These are phyloP conservation scores for Carettochelys insculpta DNA, from an alignment of 2,113 vertebrate genomes.

Conservation along the genomic window DNA sequence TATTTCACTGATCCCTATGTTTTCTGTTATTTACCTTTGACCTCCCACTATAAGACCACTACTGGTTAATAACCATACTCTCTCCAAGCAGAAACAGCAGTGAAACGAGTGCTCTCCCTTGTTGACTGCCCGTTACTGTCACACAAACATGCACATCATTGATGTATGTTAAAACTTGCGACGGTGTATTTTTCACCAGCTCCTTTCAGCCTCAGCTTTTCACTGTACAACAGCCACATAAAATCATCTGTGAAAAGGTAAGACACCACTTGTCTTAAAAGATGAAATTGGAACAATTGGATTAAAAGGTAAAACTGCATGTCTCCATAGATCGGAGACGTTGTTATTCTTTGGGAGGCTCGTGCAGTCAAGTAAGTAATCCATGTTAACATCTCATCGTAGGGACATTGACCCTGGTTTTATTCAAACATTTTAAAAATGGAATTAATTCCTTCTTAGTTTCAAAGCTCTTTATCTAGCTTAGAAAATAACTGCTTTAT, in stretches of 20 bases:
- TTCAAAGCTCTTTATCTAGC: slow-evolving; percentile 78
- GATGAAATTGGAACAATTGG: slow-evolving; percentile 31
- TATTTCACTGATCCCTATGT: slow-evolving; percentile 16
- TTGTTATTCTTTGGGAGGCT: slow-evolving; percentile 23
- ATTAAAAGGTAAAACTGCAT: slow-evolving; percentile 33
- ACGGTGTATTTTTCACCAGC: background rate
- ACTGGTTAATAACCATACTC: slow-evolving; percentile 39
- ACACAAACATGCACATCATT: background rate
- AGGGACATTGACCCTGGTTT: slow-evolving; percentile 64
- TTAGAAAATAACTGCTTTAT: slow-evolving; percentile 77
- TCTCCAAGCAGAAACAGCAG: background rate
- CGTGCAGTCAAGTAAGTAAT: slow-evolving; percentile 67
- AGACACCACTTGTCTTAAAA: background rate
- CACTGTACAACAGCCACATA: slow-evolving; percentile 7
- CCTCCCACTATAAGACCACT: background rate
- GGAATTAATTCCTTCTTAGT: slow-evolving; percentile 66
- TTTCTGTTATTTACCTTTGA: slow-evolving; percentile 22
- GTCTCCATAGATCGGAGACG: background rate
- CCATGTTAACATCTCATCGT: slow-evolving; percentile 66
- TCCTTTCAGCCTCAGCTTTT: slow-evolving; percentile 1
- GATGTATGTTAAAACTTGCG: background rate
- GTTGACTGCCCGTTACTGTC: background rate
- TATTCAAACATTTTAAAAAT: slow-evolving; percentile 65
- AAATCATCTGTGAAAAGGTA: slow-evolving; percentile 18
- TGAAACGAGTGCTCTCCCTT: slow-evolving; percentile 13